Base-by-base conservation (phyloP, 2,888 invertebrate species). In the Drosophila bunnanda region DNA sequence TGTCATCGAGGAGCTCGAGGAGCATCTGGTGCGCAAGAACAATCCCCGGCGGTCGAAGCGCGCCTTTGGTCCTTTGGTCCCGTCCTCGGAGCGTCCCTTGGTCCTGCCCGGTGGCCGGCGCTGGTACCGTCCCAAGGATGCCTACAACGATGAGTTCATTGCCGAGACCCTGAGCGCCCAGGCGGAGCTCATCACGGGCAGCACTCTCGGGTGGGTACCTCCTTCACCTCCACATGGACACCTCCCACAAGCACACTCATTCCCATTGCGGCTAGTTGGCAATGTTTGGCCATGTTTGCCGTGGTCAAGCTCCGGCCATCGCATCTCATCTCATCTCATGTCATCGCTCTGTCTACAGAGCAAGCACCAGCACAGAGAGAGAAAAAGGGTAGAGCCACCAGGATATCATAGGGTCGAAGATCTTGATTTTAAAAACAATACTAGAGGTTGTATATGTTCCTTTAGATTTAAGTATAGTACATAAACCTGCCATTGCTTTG, bases 81-180 rank as follows among this genome's bases (percentile, higher is more conserved):
- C 96, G 3, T 94, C 95, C 79, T 94, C 95, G 82, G 95, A 95
- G 79, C 93, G 96, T 64, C 96, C 96, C 9, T 92, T 96, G 46
- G 95, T 96, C 57, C 93, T 96, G 57, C 96, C 96, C 13, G 96
- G 96, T 28, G 96, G 96, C 8, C 93, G 96, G 43, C 94, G 94
- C 88, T 96, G 97, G 96, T 94, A 95, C 85, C 94, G 96, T 54
- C 97, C 98, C 4, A 95, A 97, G 89, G 97, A 97, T 88, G 96
- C 97, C 46, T 98, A 97, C 94, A 96, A 97, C 76, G 97, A 98
- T 80, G 96, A 97, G 88, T 96, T 96, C 93, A 97, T 98, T 66
- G 96, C 96, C 20, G 96, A 97, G 90, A 96, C 97, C 1, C 93
- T 98, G 76, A 95, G 96, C 67, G 95, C 96, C 8, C 98, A 97